phyloP scores from a whole-genome alignment of 2,888 invertebrate species.

The Aricia artaxerxes region DNA sequence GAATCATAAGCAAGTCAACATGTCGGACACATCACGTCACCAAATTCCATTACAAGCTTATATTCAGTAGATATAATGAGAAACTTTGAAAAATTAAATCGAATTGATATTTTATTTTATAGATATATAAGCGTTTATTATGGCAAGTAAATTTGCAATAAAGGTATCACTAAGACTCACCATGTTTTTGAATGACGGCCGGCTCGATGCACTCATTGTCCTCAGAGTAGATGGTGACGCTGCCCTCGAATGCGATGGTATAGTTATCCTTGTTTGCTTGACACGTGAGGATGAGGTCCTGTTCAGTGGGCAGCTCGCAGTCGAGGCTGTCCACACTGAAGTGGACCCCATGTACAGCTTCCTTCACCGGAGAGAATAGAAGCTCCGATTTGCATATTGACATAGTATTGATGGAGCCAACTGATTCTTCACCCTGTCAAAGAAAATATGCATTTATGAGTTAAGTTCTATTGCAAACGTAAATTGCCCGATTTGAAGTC shows the following conservation, averaged over 20 bases:
- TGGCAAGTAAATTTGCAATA: neutral
- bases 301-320: constrained; percentile 89
- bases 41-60: constrained; percentile 31
- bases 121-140: neutral
- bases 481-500: neutral
- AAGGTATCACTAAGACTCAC: constrained; percentile 47
- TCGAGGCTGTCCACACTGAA: constrained; percentile 96
- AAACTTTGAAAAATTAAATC: neutral
- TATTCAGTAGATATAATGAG: neutral
- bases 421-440: constrained; percentile 85
- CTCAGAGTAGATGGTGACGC: constrained; percentile 90
- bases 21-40: constrained; percentile 39
- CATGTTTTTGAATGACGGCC: constrained; percentile 78
- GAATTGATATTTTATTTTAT: neutral
- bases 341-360: constrained; percentile 86
- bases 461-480: neutral
- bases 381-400: constrained; percentile 95
- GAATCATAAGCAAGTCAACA: constrained; percentile 58
- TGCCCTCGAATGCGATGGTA: constrained; percentile 96
- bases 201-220: constrained; percentile 86
- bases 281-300: constrained; percentile 93
- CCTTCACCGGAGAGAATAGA: constrained; percentile 94
- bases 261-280: constrained; percentile 97
- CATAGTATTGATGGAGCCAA: constrained; percentile 88
- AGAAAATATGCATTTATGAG: constrained; percentile 28